Percentiles rank a stretch among this genome's conserved stretches.
phyloP scores from a whole-genome alignment of 1,140 invertebrate genomes.

The Drosophila neocordata region DNA sequence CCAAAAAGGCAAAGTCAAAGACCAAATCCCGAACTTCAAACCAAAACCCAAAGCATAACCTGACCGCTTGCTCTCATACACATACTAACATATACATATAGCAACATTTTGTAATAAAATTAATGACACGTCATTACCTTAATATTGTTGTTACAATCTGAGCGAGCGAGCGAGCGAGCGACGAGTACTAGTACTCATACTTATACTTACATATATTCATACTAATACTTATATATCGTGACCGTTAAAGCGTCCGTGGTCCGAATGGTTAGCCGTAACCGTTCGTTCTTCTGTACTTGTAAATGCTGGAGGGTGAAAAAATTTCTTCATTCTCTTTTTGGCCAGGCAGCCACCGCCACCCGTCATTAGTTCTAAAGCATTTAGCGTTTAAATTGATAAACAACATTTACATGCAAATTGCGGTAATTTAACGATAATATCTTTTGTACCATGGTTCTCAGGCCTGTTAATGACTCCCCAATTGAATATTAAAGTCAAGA shows the following conservation, averaged over 20 bases:
- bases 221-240: constrained; percentile 29
- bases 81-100: constrained; percentile 2
- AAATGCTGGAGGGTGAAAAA: constrained; percentile 70
- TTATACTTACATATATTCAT: constrained; percentile 14
- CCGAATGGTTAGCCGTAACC: constrained; percentile 13
- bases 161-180: constrained; percentile 54
- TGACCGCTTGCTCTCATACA: constrained; percentile 49
- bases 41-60: neutral
- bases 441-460: constrained; percentile 56
- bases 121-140: constrained; percentile 82
- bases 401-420: constrained; percentile 81
- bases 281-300: constrained; percentile 1
- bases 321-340: constrained; percentile 75
- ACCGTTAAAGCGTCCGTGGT: constrained; percentile 19
- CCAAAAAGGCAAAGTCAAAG: neutral
- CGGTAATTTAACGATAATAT: constrained; percentile 77
- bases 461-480: constrained; percentile 66
- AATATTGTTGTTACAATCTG: constrained; percentile 82
- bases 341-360: constrained; percentile 38
- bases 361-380: constrained; percentile 79
- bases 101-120: constrained; percentile 80
- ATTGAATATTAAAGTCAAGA: constrained; percentile 63
- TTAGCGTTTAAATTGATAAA: constrained; percentile 81
- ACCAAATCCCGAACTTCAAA: constrained; percentile 17
- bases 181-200: constrained; percentile 29